Evolutionary conservation across 2,113 vertebrate genomes (phyloP), one percentile per base, ranked within the genome.

Genomic region (Lagopus leucura): DNA sequence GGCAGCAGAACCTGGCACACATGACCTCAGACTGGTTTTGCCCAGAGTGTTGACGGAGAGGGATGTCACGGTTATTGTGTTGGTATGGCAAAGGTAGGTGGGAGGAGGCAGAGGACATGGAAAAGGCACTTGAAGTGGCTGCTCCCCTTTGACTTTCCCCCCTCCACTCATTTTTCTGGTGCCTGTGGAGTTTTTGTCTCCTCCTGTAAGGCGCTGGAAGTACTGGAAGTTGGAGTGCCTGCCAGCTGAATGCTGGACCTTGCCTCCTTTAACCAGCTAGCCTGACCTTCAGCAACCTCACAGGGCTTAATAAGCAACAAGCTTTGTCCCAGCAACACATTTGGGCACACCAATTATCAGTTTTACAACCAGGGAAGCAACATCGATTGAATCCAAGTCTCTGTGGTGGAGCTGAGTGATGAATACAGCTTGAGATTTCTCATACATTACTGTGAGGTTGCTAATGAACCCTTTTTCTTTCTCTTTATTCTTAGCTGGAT

Each of bases 61-160:
- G 24, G 64, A 52, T 92, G 75, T 74, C 85, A 77, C 28, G 28
- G 0, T 30, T 58, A 28, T 36, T 82, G 43, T 80, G 79, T 73
- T 95, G 75, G 82, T 79, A 74, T 64, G 90, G 92, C 64, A 88
- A 94, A 95, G 82, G 79, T 80, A 45, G 78, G 87, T 91, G 75
- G 66, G 27, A 94, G 69, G 32, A 66, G 20, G 86, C 61, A 88
- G 14, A 15, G 30, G 12, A n/a, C 78, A 8, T 9, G 3, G 8
- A 45, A 8, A 70, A 73, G 30, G 52, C 72, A 86, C 65, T 67
- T 86, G 79, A 86, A 91, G 66, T 30, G 74, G 91, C 75, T 91
- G 45, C 64, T 88, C 64, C 64, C 36, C 52, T 45, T 90, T 88
- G 74, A 77, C 84, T 45, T 85, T 94, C 78, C 81, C 71, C 82